These are phyloP conservation scores for Atta colombica DNA, from an alignment of 1,140 invertebrate genomes.

Conservation along the genomic window DNA sequence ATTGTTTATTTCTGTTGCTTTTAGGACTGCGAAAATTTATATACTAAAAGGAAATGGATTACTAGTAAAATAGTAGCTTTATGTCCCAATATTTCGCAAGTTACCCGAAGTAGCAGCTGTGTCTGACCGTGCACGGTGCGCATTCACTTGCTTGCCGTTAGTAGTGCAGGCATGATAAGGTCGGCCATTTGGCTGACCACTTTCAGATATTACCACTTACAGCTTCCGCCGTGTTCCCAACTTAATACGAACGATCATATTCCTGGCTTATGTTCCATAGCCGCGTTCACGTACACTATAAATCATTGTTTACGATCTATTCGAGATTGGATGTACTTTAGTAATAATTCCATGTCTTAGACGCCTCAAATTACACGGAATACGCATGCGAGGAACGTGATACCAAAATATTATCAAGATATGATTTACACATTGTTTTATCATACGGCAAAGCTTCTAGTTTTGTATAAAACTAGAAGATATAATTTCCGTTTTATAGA, in stretches of 20 bases:
- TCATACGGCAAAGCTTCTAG: background rate
- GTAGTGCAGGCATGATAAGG: constrained; percentile 69
- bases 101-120: constrained; percentile 51
- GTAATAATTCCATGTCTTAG: background rate
- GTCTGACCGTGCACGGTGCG: constrained; percentile 46
- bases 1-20: background rate
- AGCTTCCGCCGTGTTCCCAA: constrained; percentile 33
- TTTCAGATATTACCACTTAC: constrained; percentile 66
- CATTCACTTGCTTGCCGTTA: constrained; percentile 68
- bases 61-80: constrained; percentile 16
- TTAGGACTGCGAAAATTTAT: background rate
- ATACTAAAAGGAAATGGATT: background rate
- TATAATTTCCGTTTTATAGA: background rate
- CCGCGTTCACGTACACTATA: constrained; percentile 30
- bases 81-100: constrained; percentile 30
- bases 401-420: background rate
- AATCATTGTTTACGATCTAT: constrained; percentile 53
- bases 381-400: background rate
- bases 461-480: too few species aligned
- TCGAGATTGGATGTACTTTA: constrained; percentile 49
- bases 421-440: background rate
- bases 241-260: constrained; percentile 49
- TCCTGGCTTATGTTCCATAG: constrained; percentile 17
- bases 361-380: background rate
- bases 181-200: constrained; percentile 68